Percentiles rank a stretch among this genome's conserved stretches.
Conservation (phyloP, 2,797 vertebrate species). For the Okamejei kenojei region DNA sequence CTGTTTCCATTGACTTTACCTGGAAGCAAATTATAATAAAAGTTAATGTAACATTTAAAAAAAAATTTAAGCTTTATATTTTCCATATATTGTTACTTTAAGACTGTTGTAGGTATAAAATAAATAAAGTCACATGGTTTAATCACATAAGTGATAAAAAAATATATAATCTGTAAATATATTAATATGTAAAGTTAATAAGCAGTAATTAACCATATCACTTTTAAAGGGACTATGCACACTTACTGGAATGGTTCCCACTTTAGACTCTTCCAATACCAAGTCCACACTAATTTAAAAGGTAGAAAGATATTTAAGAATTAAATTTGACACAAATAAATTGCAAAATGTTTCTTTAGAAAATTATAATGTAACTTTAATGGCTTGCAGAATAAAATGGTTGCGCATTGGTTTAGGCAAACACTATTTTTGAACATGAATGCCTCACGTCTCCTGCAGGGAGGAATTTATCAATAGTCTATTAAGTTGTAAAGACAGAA, state of each 20-base stretch:
- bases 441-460: background rate
- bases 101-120: background rate
- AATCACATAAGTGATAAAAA: background rate
- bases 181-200: background rate
- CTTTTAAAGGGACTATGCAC: background rate
- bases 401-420: background rate
- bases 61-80: background rate
- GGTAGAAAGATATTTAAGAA: background rate
- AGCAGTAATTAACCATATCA: background rate
- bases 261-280: background rate
- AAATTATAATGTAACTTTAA: background rate
- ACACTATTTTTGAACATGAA: background rate
- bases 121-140: background rate
- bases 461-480: background rate
- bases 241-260: background rate
- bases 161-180: background rate
- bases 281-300: conserved; percentile 5
- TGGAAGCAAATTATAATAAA: background rate
- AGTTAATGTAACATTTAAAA: background rate
- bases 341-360: background rate
- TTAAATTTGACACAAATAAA: background rate
- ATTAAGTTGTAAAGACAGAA: background rate
- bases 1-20: background rate
- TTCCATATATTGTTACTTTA: background rate
- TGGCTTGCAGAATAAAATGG: too few relatives aligned